Base-by-base conservation (phyloP, 2,888 invertebrate species). In the Melitaea athalia region DNA sequence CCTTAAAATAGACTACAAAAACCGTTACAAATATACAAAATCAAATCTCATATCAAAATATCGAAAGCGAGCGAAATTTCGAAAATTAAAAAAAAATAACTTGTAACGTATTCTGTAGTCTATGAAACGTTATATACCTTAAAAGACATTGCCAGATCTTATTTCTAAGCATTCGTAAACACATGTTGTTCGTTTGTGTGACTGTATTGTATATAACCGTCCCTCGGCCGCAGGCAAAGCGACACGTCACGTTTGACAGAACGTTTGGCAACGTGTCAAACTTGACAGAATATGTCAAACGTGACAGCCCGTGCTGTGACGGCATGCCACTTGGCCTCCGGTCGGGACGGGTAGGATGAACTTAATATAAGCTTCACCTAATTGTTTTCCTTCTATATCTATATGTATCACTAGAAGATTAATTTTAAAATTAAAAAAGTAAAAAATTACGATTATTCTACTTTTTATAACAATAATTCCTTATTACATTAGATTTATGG, bases 401-500 rank as follows among this genome's bases (percentile, higher is more conserved):
- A 89, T 89, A 15, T 24, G 85, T 89, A 88, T 87, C 59, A 86
- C 85, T 91, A 90, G 89, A 86, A 78, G 81, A 84, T 84, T 89
- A 86, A 85, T 86, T 88, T 89, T 85, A 77, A 86, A 85, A 81
- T 82, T 85, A 83, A 81, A 85, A 85, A 82, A 83, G 85, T n/a
- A n/a, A n/a, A 49, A 45, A 82, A 42, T 47, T 47, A 81, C 24
- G 24, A 86, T 86, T 88, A 90, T 88, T 89, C 89, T 89, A 87
- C 84, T 87, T 86, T 38, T 85, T 86, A 86, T 81, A 84, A 88
- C 86, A 87, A 88, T 89, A 86, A 86, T 86, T 87, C 83, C 84
- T 85, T 86, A 88, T 86, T 84, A 88, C 85, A 85, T 78, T 87
- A 88, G 87, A 85, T 85, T 87, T 89, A 88, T 85, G 87, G 85